Conservation (phyloP, 2,888 invertebrate species). For the Drosophila imparisetae region DNA sequence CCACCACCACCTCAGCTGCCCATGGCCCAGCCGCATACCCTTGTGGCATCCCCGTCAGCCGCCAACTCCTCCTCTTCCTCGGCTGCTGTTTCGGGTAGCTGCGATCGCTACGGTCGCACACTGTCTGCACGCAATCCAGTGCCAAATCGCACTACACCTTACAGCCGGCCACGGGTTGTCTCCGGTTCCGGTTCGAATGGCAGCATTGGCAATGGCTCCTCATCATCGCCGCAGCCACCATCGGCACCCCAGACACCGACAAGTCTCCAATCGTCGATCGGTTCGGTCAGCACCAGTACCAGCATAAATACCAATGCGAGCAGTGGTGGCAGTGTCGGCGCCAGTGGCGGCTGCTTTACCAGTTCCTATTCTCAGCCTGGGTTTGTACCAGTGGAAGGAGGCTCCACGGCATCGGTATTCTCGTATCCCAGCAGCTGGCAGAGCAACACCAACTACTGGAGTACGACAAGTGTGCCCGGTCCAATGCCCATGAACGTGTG, state of each 20-base stretch:
- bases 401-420: conserved; percentile 82
- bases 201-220: conserved; percentile 73
- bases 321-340: conserved; percentile 37
- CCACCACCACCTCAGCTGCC: conserved; percentile 62
- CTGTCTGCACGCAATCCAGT: conserved; percentile 66
- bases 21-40: conserved; percentile 54
- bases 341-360: conserved; percentile 51
- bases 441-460: conserved; percentile 83
- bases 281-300: conserved; percentile 50
- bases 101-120: conserved; percentile 79
- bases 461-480: conserved; percentile 73
- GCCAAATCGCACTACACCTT: conserved; percentile 77
- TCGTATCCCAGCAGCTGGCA: conserved; percentile 84
- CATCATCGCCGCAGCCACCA: conserved; percentile 79
- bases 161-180: conserved; percentile 79
- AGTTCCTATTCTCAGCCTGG: conserved; percentile 82
- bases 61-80: conserved; percentile 33
- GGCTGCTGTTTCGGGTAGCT: conserved; percentile 41
- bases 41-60: conserved; percentile 48
- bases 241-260: conserved; percentile 82
- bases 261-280: conserved; percentile 71
- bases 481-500: conserved; percentile 78
- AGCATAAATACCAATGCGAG: conserved; percentile 43
- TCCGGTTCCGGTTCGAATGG: conserved; percentile 76
- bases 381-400: conserved; percentile 83